These are phyloP conservation scores for Falcaria lacertinaria DNA, from an alignment of 2,888 invertebrate genomes.

Conservation along the genomic window DNA sequence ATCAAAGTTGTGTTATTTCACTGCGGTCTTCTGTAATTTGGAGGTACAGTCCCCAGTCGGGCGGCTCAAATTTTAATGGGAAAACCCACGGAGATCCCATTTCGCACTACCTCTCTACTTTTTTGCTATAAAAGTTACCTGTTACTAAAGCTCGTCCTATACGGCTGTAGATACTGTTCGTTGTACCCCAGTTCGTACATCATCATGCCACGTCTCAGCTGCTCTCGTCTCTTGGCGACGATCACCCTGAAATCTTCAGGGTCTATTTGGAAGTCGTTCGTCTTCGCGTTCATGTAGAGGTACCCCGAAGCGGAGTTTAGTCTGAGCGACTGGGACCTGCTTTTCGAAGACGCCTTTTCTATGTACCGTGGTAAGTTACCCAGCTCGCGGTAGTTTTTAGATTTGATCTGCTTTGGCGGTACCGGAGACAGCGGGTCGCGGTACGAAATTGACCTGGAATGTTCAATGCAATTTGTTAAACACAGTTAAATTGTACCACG, in stretches of 20 bases:
- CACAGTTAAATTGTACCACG: too few relatives aligned
- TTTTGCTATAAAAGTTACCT: not conserved
- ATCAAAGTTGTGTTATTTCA: too few relatives aligned
- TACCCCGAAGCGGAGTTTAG: conserved; percentile 74
- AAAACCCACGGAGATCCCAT: too few relatives aligned
- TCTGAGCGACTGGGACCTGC: conserved; percentile 61
- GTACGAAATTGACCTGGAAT: conserved; percentile 61
- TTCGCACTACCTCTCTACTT: too few relatives aligned
- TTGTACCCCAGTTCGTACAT: conserved; percentile 57
- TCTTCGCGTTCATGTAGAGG: conserved; percentile 72
- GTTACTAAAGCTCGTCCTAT: conserved; percentile 46
- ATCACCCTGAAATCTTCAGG: conserved; percentile 71
- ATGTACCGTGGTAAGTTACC: conserved; percentile 64
- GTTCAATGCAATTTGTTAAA: too few relatives aligned
- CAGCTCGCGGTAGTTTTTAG: conserved; percentile 53
- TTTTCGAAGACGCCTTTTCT: conserved; percentile 60
- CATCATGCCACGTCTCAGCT: conserved; percentile 63
- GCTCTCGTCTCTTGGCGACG: conserved; percentile 65
- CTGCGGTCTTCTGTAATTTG: too few relatives aligned
- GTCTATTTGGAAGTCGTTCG: conserved; percentile 70
- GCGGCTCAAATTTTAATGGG: too few relatives aligned
- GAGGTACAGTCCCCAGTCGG: too few relatives aligned
- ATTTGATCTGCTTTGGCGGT: conserved; percentile 58
- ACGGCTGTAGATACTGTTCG: conserved; percentile 49
- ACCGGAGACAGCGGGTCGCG: conserved; percentile 70